Evolutionary conservation across 92 coral and sea anemone species (phyloP).

Genomic region (Porites rus): DNA sequence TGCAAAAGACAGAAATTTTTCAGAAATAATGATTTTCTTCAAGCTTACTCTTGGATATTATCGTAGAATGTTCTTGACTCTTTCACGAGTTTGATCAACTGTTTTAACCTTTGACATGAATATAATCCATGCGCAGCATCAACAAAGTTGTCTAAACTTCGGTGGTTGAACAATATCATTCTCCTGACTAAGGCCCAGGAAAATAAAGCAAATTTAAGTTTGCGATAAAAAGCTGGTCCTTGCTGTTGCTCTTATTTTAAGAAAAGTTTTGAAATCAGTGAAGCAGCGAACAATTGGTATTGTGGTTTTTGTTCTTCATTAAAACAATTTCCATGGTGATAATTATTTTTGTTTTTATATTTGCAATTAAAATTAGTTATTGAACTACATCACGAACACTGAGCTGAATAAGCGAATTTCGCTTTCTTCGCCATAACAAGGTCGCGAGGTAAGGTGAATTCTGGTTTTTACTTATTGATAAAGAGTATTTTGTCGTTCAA

Average conservation of each 20-base stretch:
- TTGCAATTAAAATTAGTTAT: background rate
- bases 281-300: background rate
- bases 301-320: background rate
- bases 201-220: too few relatives aligned
- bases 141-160: background rate
- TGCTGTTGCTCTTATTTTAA: too few relatives aligned
- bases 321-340: constrained; percentile 22
- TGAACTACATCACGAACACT: constrained; percentile 5
- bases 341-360: constrained; percentile 22
- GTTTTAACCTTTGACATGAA: background rate
- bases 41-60: background rate
- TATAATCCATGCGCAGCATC: background rate
- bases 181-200: background rate
- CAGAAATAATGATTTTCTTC: background rate
- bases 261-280: background rate
- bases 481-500: background rate
- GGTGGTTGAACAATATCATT: background rate
- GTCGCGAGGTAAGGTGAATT: background rate
- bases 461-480: background rate
- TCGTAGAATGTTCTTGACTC: background rate
- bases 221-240: too few relatives aligned
- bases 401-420: background rate
- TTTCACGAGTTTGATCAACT: background rate
- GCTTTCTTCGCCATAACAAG: constrained; percentile 19
- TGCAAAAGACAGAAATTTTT: too few relatives aligned